Conservation (phyloP, 2,113 vertebrate species). For the Saguinus imperator region DNA sequence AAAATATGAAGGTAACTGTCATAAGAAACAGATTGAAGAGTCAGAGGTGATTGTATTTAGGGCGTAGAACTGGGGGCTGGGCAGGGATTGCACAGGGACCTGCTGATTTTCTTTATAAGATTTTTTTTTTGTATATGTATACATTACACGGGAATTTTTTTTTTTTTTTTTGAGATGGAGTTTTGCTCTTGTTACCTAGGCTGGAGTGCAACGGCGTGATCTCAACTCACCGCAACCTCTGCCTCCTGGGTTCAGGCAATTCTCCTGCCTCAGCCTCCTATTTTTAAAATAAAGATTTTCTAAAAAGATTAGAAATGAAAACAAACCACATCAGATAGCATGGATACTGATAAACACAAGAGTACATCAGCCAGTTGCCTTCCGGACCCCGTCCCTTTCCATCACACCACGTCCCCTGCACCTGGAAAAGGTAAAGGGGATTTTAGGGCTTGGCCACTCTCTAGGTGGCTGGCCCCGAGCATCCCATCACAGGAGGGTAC, state of each 20-base stretch:
- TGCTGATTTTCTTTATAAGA: background rate
- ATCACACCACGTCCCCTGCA: background rate
- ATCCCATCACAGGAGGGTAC: background rate
- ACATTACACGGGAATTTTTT: background rate
- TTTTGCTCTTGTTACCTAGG: too few species aligned
- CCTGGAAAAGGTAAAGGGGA: background rate
- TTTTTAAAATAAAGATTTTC: background rate
- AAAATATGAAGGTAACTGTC: background rate
- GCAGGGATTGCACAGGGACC: too few species aligned
- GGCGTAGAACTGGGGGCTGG: background rate
- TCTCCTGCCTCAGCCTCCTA: too few species aligned
- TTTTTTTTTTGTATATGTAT: background rate
- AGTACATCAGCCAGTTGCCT: too few species aligned
- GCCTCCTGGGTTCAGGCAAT: too few species aligned
- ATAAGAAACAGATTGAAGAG: background rate
- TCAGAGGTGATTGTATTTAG: background rate
- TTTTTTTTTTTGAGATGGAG: too few species aligned
- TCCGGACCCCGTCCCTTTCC: too few species aligned
- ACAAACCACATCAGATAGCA: too few species aligned
- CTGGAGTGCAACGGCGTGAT: too few species aligned
- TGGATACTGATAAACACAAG: too few species aligned
- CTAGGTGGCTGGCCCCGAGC: fast-evolving
- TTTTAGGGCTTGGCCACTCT: background rate
- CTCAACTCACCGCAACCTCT: too few species aligned
- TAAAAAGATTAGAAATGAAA: too few species aligned